Percentiles rank a stretch among this genome's conserved stretches.
phyloP scores from a whole-genome alignment of 1,140 invertebrate genomes.

The Triops cancriformis region DNA sequence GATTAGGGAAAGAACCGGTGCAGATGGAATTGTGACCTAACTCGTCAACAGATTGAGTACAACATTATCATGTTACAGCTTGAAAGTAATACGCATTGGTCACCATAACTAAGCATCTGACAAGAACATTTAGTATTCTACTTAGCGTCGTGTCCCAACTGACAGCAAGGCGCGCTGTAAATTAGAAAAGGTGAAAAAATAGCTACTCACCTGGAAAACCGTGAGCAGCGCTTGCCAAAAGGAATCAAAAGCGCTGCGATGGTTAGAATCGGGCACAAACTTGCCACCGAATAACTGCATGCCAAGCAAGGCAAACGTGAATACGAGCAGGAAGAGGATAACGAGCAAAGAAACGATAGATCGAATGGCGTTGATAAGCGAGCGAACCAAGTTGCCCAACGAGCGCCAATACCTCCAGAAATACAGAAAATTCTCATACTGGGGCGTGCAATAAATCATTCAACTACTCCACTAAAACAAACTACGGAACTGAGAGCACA shows the following conservation, averaged over 20 bases:
- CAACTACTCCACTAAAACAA: neutral
- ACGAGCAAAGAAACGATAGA: slow-evolving; percentile 57
- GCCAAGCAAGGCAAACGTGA: slow-evolving; percentile 59
- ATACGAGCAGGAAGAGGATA: slow-evolving; percentile 59
- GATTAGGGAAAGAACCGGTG: too few species aligned
- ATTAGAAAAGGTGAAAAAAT: too few species aligned
- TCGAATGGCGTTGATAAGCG: slow-evolving; percentile 53
- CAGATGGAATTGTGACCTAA: too few species aligned
- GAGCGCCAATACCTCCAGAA: slow-evolving; percentile 48
- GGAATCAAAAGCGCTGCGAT: slow-evolving; percentile 29
- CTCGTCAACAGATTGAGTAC: too few species aligned
- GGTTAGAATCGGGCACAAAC: slow-evolving; percentile 22
- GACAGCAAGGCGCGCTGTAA: too few species aligned
- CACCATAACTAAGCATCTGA: too few species aligned
- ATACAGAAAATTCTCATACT: neutral
- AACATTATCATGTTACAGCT: too few species aligned
- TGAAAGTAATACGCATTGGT: too few species aligned
- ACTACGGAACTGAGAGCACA: neutral
- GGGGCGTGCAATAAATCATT: neutral
- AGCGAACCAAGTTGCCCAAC: slow-evolving; percentile 54
- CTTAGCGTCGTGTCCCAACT: too few species aligned
- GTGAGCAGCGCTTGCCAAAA: slow-evolving; percentile 29
- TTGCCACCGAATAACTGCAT: slow-evolving; percentile 40
- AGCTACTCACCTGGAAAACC: slow-evolving; percentile 29
- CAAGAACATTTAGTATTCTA: too few species aligned